Evolutionary conservation across 2,113 vertebrate genomes (phyloP), one percentile per base, ranked within the genome.

Genomic region (Stigmatopora argus): DNA sequence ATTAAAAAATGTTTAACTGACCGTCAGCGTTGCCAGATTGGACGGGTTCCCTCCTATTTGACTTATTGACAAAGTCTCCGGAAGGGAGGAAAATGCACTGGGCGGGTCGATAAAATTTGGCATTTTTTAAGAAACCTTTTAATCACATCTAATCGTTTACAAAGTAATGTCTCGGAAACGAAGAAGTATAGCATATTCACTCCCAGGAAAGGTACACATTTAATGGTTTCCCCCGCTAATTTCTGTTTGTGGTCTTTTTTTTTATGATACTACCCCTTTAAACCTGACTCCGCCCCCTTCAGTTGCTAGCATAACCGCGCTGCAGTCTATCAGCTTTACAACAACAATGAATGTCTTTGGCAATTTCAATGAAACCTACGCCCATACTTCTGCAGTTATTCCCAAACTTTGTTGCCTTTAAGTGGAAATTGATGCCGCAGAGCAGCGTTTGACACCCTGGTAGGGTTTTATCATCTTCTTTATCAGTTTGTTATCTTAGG

Each of bases 321-420:
- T 61, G 41, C 59, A 75, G 21, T 76, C 64, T 51, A 69, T 14
- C 62, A 79, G 69, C 65, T 35, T 75, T 82, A 86, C 74, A 74
- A 88, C 86, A 89, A 89, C 86, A 89, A 89, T 89, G 88, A 85
- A 55, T 72, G 69, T 67, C 63, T 72, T 21, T 71, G 78, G 45
- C 3, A 51, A 53, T 60, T 70, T 60, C 65, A 71, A 19, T 48
- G 71, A 60, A 49, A 78, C 69, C 70, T 53, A 65, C 52, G 23
- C 13, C 47, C n/a, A 18, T 35, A 11, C 73, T 68, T 70, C 60
- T 47, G 35, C 9, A 34, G 59, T 55, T 38, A 45, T 26, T n/a
- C 13, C 60, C 35, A 69, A 55, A 12, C 69, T 70, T 1, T 68
- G 19, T n/a, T 44, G 34, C 23, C n/a, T 66, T 72, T 82, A 64